These are phyloP conservation scores for Chromobotia macracanthus DNA, from an alignment of 2,797 vertebrate genomes.

Conservation along the genomic window DNA sequence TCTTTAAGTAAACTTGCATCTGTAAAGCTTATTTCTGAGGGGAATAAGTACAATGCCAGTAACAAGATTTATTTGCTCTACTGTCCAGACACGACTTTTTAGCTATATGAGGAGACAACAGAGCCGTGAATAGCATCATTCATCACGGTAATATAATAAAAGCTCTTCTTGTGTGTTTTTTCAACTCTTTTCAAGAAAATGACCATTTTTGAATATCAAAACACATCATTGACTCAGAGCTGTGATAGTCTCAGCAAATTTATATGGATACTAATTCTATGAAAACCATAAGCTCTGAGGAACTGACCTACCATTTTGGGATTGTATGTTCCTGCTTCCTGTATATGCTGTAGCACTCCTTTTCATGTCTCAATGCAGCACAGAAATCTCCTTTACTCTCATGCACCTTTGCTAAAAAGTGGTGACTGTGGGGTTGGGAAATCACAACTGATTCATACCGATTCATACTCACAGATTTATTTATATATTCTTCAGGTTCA, in stretches of 20 bases:
- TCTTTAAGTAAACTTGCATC: no score
- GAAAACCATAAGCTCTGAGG: background rate
- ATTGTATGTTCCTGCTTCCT: conserved; percentile 82
- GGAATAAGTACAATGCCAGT: conserved; percentile 90
- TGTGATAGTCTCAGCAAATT: no score
- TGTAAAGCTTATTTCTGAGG: conserved; percentile 71
- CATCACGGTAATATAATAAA: conserved; percentile 27
- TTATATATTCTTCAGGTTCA: background rate
- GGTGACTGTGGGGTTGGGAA: conserved; percentile 79
- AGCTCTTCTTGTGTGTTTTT: background rate
- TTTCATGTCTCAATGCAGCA: conserved; percentile 88
- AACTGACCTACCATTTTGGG: background rate
- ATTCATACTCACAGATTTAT: background rate
- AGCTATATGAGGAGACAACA: conserved; percentile 74
- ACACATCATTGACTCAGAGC: no score
- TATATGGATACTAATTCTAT: background rate
- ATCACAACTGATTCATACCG: no score
- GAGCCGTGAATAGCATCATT: conserved; percentile 12
- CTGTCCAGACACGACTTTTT: conserved; percentile 82
- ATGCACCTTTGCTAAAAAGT: conserved; percentile 87
- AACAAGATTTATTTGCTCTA: conserved; percentile 91
- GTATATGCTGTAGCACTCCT: conserved; percentile 89
- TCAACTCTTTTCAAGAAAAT: background rate
- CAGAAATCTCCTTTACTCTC: conserved; percentile 94
- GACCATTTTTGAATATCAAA: background rate